These are phyloP conservation scores for Phalacrocorax pelagicus DNA, from an alignment of 2,113 vertebrate genomes.

Conservation along the genomic window DNA sequence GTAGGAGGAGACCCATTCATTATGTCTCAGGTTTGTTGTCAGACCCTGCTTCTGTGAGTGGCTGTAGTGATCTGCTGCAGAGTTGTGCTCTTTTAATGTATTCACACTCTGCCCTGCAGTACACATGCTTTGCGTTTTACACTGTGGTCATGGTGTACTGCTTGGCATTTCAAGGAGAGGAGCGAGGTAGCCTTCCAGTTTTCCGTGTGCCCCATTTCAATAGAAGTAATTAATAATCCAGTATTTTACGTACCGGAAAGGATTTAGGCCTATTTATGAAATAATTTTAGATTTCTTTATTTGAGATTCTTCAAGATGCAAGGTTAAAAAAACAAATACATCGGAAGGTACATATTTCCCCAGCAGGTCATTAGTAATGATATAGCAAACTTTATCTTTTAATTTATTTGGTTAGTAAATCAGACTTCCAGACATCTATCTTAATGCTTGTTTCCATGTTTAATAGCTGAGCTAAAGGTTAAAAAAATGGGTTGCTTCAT, in stretches of 20 bases:
- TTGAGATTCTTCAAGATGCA: not conserved
- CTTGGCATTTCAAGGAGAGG: not conserved
- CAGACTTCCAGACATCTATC: conserved; percentile 4
- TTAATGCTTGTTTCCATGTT: conserved; percentile 3
- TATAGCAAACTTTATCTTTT: not conserved
- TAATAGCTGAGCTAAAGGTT: not conserved
- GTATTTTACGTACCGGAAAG: not conserved
- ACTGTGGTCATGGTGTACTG: accelerated
- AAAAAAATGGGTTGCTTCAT: conserved; percentile 1
- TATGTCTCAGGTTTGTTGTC: not conserved
- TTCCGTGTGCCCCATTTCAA: not conserved
- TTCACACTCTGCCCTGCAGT: accelerated
- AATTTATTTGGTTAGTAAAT: not conserved
- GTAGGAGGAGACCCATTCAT: not conserved
- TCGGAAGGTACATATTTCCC: not conserved
- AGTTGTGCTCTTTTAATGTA: not conserved
- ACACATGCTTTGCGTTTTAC: accelerated
- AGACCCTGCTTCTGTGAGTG: not conserved
- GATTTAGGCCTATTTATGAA: not conserved
- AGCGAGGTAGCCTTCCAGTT: not conserved
- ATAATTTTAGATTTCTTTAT: not conserved
- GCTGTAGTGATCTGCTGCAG: not conserved
- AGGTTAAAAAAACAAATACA: not conserved
- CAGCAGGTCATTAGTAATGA: not conserved
- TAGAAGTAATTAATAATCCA: not conserved